Evolutionary conservation across 1,140 invertebrate species (phyloP), one percentile per base, ranked within the genome.

Genomic region (Lepidurus couesii): DNA sequence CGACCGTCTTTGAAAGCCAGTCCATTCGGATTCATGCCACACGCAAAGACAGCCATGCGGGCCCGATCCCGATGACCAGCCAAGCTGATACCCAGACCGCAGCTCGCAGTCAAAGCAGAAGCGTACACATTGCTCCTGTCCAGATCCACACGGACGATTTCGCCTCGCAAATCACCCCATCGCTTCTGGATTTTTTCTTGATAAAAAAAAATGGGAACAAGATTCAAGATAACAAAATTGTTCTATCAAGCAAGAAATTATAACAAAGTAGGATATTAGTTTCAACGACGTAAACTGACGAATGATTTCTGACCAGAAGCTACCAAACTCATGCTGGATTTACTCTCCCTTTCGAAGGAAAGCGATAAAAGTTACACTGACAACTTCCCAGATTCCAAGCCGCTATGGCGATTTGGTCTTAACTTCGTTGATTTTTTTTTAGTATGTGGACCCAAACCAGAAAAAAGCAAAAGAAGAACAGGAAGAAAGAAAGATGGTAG

Each of bases 21-120:
- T 26, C 96, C 96, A 1, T 91, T 92, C 0, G 96, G 94, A 86
- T 98, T 92, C 21, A 99, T 88, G 8, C 96, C 97, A 82, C 95
- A 97, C 44, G 99, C 91, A 86, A 98, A 98, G 73, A 97, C 95
- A 26, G 94, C 94, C 95, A 98, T 98, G 82, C 94, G 93, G 82
- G 92, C 94, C 21, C 96, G 89, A 84, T 98, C 96, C 83, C 92
- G 91, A 86, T 98, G 96, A 0, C 97, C 97, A 8, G 97, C 95
- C 75, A 99, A 86, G 75, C 94, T 95, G 45, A 99, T 89, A 2
- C 98, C 98, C 44, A 99, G 88, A 0, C 93, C 87, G 81, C 86
- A 74, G 24, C 42, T 47, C 84, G 9, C 83, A 82, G 45, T 87
- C 86, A 77, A 13, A 8, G 6, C 42, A 13, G 43, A 13, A 7